These are phyloP conservation scores for Chlamydotis undulata DNA, from an alignment of 2,113 vertebrate genomes.

Conservation along the genomic window DNA sequence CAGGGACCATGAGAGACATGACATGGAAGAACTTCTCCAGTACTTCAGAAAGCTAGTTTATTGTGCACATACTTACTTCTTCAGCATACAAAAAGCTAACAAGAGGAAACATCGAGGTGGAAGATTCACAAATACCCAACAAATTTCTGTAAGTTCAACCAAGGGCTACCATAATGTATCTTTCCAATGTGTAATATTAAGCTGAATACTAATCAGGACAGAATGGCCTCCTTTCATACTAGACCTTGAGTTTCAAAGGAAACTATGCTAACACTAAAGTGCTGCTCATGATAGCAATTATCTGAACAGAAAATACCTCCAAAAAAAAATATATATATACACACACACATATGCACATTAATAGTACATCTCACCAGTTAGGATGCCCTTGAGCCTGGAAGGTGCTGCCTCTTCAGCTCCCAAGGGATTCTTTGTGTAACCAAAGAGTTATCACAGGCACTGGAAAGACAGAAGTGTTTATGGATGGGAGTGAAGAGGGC, in stretches of 20 bases:
- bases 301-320: not conserved
- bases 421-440: not conserved
- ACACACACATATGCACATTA: not conserved
- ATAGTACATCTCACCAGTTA: not conserved
- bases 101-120: not conserved
- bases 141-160: not conserved
- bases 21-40: not conserved
- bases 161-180: not conserved
- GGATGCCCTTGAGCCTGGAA: not conserved
- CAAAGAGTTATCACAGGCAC: not conserved
- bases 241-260: not conserved
- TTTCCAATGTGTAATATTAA: not conserved
- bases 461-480: not conserved
- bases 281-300: not conserved
- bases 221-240: not conserved
- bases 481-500: rapidly evolving
- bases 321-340: not conserved
- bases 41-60: not conserved
- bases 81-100: not conserved
- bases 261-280: not conserved
- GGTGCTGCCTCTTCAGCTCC: not conserved
- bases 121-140: not conserved
- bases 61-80: rapidly evolving
- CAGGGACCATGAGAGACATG: not conserved
- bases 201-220: not conserved